Conservation (phyloP, 2,797 vertebrate species). For the Sphenopsis melanotis region DNA sequence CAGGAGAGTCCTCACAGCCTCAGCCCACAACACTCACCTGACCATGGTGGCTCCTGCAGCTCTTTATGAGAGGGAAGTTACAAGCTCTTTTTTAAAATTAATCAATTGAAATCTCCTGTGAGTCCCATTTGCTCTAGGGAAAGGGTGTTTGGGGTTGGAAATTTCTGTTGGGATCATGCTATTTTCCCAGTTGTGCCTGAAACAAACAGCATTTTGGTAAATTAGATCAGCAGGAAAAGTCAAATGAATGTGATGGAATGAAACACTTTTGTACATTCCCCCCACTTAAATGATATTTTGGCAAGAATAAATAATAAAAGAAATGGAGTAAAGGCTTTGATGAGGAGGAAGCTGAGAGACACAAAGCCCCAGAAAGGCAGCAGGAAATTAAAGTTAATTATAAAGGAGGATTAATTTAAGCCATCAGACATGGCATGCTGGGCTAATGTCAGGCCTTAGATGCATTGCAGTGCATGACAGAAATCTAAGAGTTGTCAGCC, state of each 20-base stretch:
- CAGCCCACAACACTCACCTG: neutral
- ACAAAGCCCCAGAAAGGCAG: constrained; percentile 61
- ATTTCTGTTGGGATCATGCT: neutral
- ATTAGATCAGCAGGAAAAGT: constrained; percentile 51
- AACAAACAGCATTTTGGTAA: constrained; percentile 30
- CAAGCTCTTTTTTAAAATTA: neutral
- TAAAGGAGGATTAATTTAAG: constrained; percentile 74
- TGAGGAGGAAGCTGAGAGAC: constrained; percentile 44
- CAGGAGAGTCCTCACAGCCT: neutral
- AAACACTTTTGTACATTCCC: constrained; percentile 8
- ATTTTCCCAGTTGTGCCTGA: constrained; percentile 43
- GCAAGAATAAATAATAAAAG: constrained; percentile 46
- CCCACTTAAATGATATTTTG: constrained; percentile 55
- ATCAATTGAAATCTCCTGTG: neutral
- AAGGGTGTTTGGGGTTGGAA: neutral
- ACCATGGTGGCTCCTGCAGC: neutral
- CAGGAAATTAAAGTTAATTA: constrained; percentile 74
- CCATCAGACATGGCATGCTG: constrained; percentile 67
- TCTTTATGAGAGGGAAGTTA: neutral
- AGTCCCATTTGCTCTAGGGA: neutral
- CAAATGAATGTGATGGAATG: constrained; percentile 37
- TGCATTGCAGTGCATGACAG: constrained; percentile 46
- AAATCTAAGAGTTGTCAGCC: constrained; percentile 34
- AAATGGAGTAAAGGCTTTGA: constrained; percentile 38
- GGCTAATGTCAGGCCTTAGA: constrained; percentile 69